These are phyloP conservation scores for Dichetophora obliterata DNA, from an alignment of 2,888 invertebrate species.

Conservation along the genomic window DNA sequence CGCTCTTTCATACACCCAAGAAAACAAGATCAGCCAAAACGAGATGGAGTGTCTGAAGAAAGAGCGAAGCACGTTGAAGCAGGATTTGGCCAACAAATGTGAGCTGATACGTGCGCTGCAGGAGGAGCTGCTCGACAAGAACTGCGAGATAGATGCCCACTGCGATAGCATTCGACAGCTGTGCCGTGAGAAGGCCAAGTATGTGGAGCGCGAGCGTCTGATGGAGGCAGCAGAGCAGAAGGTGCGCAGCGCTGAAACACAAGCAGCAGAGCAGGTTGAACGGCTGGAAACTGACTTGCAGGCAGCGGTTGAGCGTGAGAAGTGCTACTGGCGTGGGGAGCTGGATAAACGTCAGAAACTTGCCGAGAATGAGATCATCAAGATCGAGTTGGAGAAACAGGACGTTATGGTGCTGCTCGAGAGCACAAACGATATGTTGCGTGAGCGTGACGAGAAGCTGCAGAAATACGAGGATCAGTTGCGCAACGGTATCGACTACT, in stretches of 20 bases:
- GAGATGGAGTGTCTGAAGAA: conserved; percentile 64
- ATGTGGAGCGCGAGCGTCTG: conserved; percentile 65
- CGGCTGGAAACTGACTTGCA: conserved; percentile 70
- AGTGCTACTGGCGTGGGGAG: conserved; percentile 70
- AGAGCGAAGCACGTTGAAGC: conserved; percentile 65
- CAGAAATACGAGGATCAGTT: conserved; percentile 67
- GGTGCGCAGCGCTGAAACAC: conserved; percentile 64
- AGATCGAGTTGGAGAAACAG: conserved; percentile 72
- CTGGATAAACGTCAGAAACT: conserved; percentile 73
- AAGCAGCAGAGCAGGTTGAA: conserved; percentile 69
- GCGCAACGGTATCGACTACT: conserved; percentile 67
- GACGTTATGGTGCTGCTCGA: conserved; percentile 68
- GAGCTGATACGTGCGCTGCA: conserved; percentile 66
- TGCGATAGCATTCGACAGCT: conserved; percentile 65
- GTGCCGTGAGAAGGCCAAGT: conserved; percentile 63
- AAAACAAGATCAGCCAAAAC: conserved; percentile 61
- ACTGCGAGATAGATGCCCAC: conserved; percentile 66
- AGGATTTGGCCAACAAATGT: conserved; percentile 66
- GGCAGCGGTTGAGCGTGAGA: conserved; percentile 69
- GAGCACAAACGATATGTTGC: conserved; percentile 68
- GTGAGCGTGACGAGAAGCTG: conserved; percentile 67
- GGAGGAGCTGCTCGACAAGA: conserved; percentile 65
- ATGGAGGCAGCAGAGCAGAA: conserved; percentile 67
- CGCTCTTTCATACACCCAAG: conserved; percentile 62
- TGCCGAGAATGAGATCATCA: conserved; percentile 72